A percentile compares a stretch with the other conserved stretches of the same genome.
Conservation (phyloP, 2,888 invertebrate species). For the Ryuthela nishihirai region DNA sequence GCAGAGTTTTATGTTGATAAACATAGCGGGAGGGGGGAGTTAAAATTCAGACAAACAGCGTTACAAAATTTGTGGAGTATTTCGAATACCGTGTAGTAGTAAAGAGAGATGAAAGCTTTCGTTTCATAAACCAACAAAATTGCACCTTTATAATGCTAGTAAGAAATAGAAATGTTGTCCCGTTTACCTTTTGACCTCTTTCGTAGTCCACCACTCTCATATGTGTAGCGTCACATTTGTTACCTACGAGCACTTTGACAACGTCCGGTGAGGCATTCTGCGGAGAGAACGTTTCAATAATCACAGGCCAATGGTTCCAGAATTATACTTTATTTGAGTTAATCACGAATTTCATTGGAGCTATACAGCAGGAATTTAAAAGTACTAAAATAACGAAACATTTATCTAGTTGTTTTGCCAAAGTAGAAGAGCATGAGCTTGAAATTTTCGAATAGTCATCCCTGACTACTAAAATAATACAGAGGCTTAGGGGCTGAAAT, state of each 20-base stretch:
- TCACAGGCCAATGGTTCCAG: slow-evolving; percentile 4
- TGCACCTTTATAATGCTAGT: background rate
- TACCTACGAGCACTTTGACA: slow-evolving; percentile 77
- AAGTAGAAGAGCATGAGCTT: too few relatives aligned
- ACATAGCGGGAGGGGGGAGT: too few relatives aligned
- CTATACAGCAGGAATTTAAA: background rate
- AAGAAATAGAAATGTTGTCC: background rate
- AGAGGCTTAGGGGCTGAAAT: too few relatives aligned
- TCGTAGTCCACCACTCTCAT: slow-evolving; percentile 66
- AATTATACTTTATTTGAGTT: background rate
- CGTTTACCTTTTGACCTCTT: slow-evolving; percentile 70
- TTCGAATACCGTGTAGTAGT: too few relatives aligned
- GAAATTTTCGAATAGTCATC: too few relatives aligned
- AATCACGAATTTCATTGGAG: background rate
- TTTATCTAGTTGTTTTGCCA: too few relatives aligned
- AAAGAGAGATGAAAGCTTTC: too few relatives aligned
- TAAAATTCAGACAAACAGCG: too few relatives aligned
- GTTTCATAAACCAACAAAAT: too few relatives aligned
- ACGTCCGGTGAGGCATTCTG: slow-evolving; percentile 84
- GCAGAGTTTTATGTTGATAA: too few relatives aligned
- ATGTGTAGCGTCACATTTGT: slow-evolving; percentile 71
- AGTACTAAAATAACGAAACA: background rate
- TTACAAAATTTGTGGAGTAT: too few relatives aligned
- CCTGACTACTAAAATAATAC: too few relatives aligned
- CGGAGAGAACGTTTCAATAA: slow-evolving; percentile 45